Evolutionary conservation across 2,888 invertebrate genomes (phyloP), one percentile per base, ranked within the genome.

Genomic region (Eustalomyia histrio): DNA sequence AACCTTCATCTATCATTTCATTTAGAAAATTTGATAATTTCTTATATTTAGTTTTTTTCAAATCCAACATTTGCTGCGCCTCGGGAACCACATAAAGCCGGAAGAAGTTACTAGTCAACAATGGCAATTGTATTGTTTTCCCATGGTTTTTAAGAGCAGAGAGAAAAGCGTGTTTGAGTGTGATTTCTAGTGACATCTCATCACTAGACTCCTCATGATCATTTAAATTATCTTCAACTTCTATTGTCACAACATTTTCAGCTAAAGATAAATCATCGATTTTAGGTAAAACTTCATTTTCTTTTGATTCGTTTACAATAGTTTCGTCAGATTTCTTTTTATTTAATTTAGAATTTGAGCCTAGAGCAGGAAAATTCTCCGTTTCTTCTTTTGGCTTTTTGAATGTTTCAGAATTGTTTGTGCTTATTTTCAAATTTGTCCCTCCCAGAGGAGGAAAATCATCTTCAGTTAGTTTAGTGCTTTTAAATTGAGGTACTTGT

Each of bases 1-100:
- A 90, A 14, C 94, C 93, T 87, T 94, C 93, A 88, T 93, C 91
- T 84, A 93, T 92, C 95, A 97, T 96, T 82, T 93, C 93, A 78
- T 94, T 94, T 33, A 98, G 91, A 88, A 98, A 98, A 79, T 95
- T 95, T 14, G 96, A 94, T 71, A 98, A 91, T 91, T 98, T 98
- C 91, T 97, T 98, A 87, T 94, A 96, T 12, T 94, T 94, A 0
- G 97, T 95, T 89, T 97, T 97, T 88, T 97, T 98, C 0, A 98
- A 92, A 87, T 98, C 97, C 47, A 98, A 89, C 12, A 84, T 85
- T 16, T 91, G 92, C 61, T 92, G 91, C 3, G 93, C 93, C n/a
- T 92, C 87, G 0, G 96, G 96, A 86, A 97, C 95, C 61, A 93
- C 92, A 73, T 93, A 92, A 86, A 95, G 92, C 84, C 94, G 93